Conservation (phyloP, 2,888 invertebrate species). For the Pogonocherus hispidulus region DNA sequence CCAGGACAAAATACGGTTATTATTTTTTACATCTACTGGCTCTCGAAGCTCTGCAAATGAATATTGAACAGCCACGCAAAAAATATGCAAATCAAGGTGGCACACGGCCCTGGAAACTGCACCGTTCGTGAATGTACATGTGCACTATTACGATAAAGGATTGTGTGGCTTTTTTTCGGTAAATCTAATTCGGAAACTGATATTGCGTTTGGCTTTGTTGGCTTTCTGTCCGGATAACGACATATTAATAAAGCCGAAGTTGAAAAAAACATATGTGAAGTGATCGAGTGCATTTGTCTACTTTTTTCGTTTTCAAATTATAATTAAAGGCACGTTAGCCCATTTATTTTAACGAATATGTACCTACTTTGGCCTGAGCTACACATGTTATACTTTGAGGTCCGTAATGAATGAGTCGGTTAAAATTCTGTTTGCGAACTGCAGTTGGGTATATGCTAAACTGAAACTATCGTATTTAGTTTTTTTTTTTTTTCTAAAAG, state of each 20-base stretch:
- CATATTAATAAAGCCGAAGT: not conserved
- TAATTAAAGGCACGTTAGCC: not conserved
- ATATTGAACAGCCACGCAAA: not conserved
- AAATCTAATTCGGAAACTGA: slow-evolving; percentile 2
- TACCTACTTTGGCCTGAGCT: too few species aligned
- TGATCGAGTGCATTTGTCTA: not conserved
- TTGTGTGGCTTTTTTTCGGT: not conserved
- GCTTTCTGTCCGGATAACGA: not conserved
- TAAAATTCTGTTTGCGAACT: too few species aligned
- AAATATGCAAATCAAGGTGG: not conserved
- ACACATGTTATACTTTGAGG: too few species aligned
- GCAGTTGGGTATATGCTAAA: too few species aligned
- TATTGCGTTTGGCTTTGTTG: not conserved
- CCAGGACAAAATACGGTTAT: too few species aligned
- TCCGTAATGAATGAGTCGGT: too few species aligned
- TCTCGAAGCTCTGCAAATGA: not conserved
- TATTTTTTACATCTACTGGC: too few species aligned
- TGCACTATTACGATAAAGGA: not conserved
- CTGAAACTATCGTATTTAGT: too few species aligned
- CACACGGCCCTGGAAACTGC: not conserved
- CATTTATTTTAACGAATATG: not conserved
- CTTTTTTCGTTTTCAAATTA: not conserved
- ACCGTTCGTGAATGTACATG: not conserved
- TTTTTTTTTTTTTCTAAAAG: too few species aligned
- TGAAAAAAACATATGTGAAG: not conserved